Evolutionary conservation across 1,140 invertebrate genomes (phyloP), one percentile per base, ranked within the genome.

Genomic region (Ladona fulva): DNA sequence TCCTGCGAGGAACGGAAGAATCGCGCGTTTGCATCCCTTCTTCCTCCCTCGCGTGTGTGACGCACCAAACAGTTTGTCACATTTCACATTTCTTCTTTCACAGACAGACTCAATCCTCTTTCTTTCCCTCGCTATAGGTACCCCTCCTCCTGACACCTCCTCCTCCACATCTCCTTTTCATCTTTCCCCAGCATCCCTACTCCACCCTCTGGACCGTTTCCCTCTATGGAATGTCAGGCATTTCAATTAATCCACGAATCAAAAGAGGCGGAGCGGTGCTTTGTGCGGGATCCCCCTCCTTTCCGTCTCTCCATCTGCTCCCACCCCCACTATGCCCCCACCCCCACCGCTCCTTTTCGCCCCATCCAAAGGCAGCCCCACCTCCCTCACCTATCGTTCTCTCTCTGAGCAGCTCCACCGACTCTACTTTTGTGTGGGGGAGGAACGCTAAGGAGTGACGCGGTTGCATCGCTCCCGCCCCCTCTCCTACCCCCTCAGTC

Each of bases 211-310:
- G n/a, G 52, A 66, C 52, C 52, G 52, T 66, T 66, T 66, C 52
- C 14, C 52, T 66, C 52, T 66, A 66, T 66, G 52, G 52, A 66
- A 66, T 66, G 52, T 66, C 52, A 66, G 52, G 52, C 52, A 66
- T 66, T 66, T 66, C 52, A 66, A 66, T 66, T 66, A 66, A 66
- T 66, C 52, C 52, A 66, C 52, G 52, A 66, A 66, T 66, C 52
- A 66, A 66, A 66, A 66, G 52, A 66, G 52, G 52, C 52, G n/a
- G n/a, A n/a, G n/a, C n/a, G 52, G 52, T 66, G 52, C 52, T 66
- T 66, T 66, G 52, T 66, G 52, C n/a, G 52, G 5, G 52, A 16
- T 22, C 52, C 52, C 52, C n/a, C n/a, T 12, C 52, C 12, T 5
- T 22, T 22, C 52, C 5, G 19, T 52, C 44, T 19, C 44, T 19